phyloP scores from a whole-genome alignment of 2,888 invertebrate species.

The Nomada goodeniana region DNA sequence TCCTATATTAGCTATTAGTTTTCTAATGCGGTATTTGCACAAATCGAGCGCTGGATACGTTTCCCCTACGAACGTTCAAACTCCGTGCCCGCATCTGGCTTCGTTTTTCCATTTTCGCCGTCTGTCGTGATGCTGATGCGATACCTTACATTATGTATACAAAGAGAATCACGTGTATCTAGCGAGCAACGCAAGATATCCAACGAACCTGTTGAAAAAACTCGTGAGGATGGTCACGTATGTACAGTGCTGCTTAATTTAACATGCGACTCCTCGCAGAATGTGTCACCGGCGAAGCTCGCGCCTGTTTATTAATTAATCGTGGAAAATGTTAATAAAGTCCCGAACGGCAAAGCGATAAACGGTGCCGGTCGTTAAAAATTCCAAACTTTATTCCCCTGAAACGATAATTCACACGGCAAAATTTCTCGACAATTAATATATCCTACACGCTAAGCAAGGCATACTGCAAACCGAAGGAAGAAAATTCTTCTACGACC shows the following conservation, averaged over 20 bases:
- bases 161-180: slow-evolving; percentile 26
- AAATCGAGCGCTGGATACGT: neutral
- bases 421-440: neutral
- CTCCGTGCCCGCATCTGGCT: neutral
- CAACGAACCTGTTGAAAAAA: slow-evolving; percentile 32
- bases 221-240: slow-evolving; percentile 65
- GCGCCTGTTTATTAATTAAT: slow-evolving; percentile 42
- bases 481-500: too few species aligned
- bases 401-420: neutral
- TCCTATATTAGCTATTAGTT: neutral
- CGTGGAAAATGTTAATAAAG: slow-evolving; percentile 18
- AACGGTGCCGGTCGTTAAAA: slow-evolving; percentile 7
- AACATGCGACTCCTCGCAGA: slow-evolving; percentile 55
- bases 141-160: slow-evolving; percentile 21
- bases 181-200: slow-evolving; percentile 36
- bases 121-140: slow-evolving; percentile 33
- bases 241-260: slow-evolving; percentile 56
- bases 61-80: neutral
- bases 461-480: too few species aligned
- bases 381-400: slow-evolving; percentile 2
- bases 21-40: neutral
- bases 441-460: neutral
- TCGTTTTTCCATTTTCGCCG: slow-evolving; percentile 7
- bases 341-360: neutral
- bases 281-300: slow-evolving; percentile 43